phyloP scores from a whole-genome alignment of 2,797 vertebrate species.

The Heliangelus exortis region DNA sequence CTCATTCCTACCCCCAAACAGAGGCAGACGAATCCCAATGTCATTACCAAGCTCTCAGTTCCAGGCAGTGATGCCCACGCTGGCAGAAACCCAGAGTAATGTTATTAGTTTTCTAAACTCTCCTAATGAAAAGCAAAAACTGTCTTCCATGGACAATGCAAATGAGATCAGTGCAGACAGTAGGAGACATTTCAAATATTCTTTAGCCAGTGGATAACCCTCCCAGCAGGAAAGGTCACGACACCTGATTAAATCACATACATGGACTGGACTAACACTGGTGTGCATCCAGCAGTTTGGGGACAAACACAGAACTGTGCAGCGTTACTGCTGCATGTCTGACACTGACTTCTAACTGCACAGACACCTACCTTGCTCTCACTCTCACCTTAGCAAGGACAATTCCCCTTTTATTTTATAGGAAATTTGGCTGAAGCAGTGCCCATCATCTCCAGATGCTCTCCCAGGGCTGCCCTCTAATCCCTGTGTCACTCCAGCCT shows the following conservation, averaged over 20 bases:
- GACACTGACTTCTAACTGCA: rapidly evolving
- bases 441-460: neutral
- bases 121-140: neutral
- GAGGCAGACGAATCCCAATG: neutral
- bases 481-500: neutral
- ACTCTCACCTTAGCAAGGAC: neutral
- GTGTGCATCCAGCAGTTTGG: neutral
- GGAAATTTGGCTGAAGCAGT: too few species aligned
- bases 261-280: neutral
- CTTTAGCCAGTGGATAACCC: neutral
- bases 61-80: conserved; percentile 23
- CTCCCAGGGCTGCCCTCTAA: neutral
- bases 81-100: neutral
- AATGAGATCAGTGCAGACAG: neutral
- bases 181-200: neutral
- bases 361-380: neutral
- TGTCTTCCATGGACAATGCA: neutral
- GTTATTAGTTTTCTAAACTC: neutral
- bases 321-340: rapidly evolving
- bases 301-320: neutral
- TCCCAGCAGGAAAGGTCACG: neutral
- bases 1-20: neutral
- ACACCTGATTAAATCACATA: neutral
- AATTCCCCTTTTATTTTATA: neutral
- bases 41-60: conserved; percentile 15